Base-by-base conservation (phyloP, 2,888 invertebrate species). In the Sinotaia quadrata region DNA sequence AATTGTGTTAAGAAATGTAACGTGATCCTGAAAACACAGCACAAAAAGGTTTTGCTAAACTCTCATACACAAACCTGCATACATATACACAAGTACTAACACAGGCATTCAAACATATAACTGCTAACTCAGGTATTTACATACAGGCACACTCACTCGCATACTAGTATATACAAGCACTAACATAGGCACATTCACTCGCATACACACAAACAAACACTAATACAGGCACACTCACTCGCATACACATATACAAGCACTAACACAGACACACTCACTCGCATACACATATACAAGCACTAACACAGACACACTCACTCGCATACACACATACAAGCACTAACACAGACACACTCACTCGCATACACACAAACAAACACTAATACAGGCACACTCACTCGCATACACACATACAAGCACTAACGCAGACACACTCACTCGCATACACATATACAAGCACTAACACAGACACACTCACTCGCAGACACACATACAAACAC, bases 391-490 rank as follows among this genome's bases (percentile, higher is more conserved):
- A 49, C 49, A 49, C 49, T 21, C 49, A 49, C 49, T 21, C 8
- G 24, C 49, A 49, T 24, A 49, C 8, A 49, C 49, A 49, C 49
- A 49, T 5, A 49, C 49, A 49, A 7, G 24, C 18, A 49, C 8
- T 21, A n/a, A 49, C 49, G 24, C 49, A 52, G 10, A 52, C 0
- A 2, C 18, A 24, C 4, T 10, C 10, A 3, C 10, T 10, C 1
- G 1, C 24, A n/a, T 10, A n/a, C 4, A 29, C 29, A 8, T 21
- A 3, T n/a, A 21, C 10, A 8, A 24, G 10, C 12, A 1, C 4
- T 0, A 1, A 1, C 0, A 1, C 1, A 1, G 1, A 1, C 1
- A 5, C 52, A 24, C 24, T 5, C 24, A 24, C 3, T 10, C 2
- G 7, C 51, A 51, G 27, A 7, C 21, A 7, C 12, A 8, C 51